Base-by-base conservation (phyloP, 2,113 vertebrate genomes). In the Petrocephalus microphthalmus region DNA sequence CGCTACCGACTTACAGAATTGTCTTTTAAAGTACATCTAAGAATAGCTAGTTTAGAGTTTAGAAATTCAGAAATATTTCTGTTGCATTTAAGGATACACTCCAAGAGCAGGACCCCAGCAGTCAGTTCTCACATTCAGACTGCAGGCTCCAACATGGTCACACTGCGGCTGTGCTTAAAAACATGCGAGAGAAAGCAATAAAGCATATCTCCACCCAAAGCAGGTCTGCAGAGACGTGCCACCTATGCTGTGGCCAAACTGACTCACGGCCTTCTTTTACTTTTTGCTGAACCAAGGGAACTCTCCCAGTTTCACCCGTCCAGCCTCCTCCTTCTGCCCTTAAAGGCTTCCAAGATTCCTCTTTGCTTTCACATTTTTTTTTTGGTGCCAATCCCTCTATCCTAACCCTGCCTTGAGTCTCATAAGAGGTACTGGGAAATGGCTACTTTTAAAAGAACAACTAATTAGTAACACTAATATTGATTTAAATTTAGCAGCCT, bases 381-480 rank as follows among this genome's bases (percentile, higher is more conserved):
- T 74, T 42, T 78, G 33, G 11, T 78, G 33, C 71, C 42, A 42
- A 7, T 78, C 71, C 71, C 71, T 78, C 71, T 42, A 19, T 42
- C 71, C 71, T 42, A 37, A 67, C 60, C 60, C n/a, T 13, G 60
- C 60, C 60, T 67, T 67, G 29, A 29, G 60, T 29, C 60, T 67
- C 60, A 67, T 29, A 29, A 67, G n/a, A 67, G 25, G 60, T 29
- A 67, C 60, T 4, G 60, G 60, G 60, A 67, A 37, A 78, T 42
- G 15, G 71, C 1, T 7, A 7, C 71, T 78, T 19, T 78, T 78
- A 78, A 78, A 78, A 19, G 33, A 78, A 78, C 2, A 13, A 42
- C 71, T 78, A 78, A 78, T 78, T 78, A 78, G 33, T 37, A 78
- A 78, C 42, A 7, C 71, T 78, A 78, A 78, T 78, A 78, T 78